Percentiles rank a stretch among this genome's conserved stretches.
Conservation (phyloP, 2,797 vertebrate genomes). For the Amniataba percoides region DNA sequence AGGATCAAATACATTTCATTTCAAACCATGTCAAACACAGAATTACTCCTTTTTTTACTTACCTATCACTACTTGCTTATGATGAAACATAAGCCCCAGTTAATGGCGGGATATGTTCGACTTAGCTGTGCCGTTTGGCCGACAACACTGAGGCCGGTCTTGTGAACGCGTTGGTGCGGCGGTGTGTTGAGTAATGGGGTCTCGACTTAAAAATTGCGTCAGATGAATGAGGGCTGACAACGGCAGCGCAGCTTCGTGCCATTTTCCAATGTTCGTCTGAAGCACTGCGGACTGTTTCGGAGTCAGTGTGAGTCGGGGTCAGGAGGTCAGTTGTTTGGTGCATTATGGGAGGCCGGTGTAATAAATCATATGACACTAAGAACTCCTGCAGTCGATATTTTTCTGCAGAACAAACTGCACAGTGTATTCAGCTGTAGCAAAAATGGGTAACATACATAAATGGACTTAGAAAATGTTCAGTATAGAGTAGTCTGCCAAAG, state of each 20-base stretch:
- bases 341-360: constrained; percentile 49
- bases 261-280: constrained; percentile 41
- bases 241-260: constrained; percentile 3
- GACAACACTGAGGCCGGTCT: background rate
- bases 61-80: background rate
- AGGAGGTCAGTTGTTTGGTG: constrained; percentile 54
- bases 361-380: constrained; percentile 71
- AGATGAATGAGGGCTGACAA: constrained; percentile 74
- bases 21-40: background rate
- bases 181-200: constrained; percentile 43
- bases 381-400: constrained; percentile 57
- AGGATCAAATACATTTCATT: background rate
- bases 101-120: background rate
- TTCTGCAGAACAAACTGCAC: constrained; percentile 46
- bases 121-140: background rate
- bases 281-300: constrained; percentile 36
- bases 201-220: constrained; percentile 26
- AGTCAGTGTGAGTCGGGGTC: constrained; percentile 47
- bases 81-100: constrained; percentile 19
- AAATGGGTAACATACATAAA: constrained; percentile 3
- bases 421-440: constrained; percentile 19
- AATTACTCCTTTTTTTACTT: constrained; percentile 1
- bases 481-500: background rate
- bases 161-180: background rate
- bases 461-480: background rate